These are phyloP conservation scores for Tortricodes alternella DNA, from an alignment of 2,888 invertebrate genomes.

Conservation along the genomic window DNA sequence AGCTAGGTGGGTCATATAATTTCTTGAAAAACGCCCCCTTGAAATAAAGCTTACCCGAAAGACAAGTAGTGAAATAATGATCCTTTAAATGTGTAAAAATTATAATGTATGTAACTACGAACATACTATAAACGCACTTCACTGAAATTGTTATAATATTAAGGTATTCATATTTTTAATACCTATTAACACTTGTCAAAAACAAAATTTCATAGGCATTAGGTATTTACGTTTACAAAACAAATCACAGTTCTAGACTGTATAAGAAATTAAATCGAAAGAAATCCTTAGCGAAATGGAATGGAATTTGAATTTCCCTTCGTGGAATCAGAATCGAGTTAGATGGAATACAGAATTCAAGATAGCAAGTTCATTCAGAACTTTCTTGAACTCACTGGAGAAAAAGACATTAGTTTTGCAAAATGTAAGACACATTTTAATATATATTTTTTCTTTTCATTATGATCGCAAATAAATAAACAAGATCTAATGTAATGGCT, in stretches of 20 bases:
- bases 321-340: conserved; percentile 20
- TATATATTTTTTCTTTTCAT: too few species aligned
- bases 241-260: neutral
- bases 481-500: too few species aligned
- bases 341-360: conserved; percentile 24
- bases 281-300: conserved; percentile 4
- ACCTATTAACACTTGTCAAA: neutral
- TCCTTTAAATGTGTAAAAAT: too few species aligned
- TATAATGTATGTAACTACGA: too few species aligned
- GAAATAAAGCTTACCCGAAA: too few species aligned
- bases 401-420: conserved; percentile 14
- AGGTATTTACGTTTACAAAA: neutral
- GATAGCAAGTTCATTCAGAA: conserved; percentile 18
- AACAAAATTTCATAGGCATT: neutral
- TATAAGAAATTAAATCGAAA: conserved; percentile 1
- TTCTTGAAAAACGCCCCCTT: too few species aligned
- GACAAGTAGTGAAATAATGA: too few species aligned
- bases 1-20: too few species aligned
- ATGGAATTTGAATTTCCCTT: conserved; percentile 14
- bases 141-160: too few species aligned
- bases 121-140: too few species aligned
- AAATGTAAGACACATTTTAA: neutral
- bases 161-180: too few species aligned
- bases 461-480: too few species aligned
- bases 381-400: conserved; percentile 4